These are phyloP conservation scores for Leptinotarsa texana DNA, from an alignment of 1,140 invertebrate genomes.

Conservation along the genomic window DNA sequence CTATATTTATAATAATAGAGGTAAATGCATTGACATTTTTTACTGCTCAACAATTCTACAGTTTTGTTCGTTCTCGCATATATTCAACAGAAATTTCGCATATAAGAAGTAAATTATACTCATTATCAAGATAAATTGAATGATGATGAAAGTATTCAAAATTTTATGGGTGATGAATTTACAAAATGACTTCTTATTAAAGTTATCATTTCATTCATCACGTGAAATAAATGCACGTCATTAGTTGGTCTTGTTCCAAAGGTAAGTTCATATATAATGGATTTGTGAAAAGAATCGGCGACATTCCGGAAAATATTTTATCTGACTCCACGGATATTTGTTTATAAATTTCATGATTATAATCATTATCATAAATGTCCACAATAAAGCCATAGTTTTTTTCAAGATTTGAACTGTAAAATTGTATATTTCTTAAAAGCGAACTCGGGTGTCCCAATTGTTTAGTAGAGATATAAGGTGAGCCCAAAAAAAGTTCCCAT, in stretches of 20 bases:
- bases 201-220: slow-evolving; percentile 13
- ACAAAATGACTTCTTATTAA: background rate
- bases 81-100: background rate
- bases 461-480: too few relatives aligned
- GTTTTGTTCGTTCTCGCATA: slow-evolving; percentile 3
- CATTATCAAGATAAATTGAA: slow-evolving; percentile 12
- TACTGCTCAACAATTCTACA: background rate
- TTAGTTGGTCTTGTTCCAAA: slow-evolving; percentile 7
- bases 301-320: too few relatives aligned
- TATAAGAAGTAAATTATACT: slow-evolving; percentile 6
- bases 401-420: too few relatives aligned
- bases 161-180: slow-evolving; percentile 17
- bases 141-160: slow-evolving; percentile 16
- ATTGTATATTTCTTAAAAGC: too few relatives aligned
- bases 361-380: too few relatives aligned
- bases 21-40: slow-evolving; percentile 3
- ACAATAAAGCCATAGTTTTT: too few relatives aligned
- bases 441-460: too few relatives aligned
- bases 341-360: too few relatives aligned
- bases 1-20: slow-evolving; percentile 6
- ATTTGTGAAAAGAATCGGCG: too few relatives aligned
- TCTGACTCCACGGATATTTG: too few relatives aligned
- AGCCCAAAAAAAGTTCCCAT: too few relatives aligned
- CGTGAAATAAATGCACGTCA: slow-evolving; percentile 8
- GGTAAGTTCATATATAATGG: background rate